phyloP scores from a whole-genome alignment of 1,140 invertebrate genomes.

The Ganaspis sp. region DNA sequence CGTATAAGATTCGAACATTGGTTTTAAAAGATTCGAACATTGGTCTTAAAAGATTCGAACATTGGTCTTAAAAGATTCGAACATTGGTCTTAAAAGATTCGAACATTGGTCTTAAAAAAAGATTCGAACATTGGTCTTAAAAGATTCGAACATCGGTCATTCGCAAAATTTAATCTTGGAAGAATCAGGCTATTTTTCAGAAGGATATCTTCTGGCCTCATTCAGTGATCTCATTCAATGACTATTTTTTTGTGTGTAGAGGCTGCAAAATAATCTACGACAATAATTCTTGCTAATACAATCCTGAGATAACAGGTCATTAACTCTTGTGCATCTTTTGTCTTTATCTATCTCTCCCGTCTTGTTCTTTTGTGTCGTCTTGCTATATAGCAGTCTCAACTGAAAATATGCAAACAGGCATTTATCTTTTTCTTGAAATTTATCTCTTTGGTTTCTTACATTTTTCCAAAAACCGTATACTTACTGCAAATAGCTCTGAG shows the following conservation, averaged over 20 bases:
- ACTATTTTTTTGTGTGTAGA: not conserved
- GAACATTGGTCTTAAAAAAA: too few species aligned
- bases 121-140: too few species aligned
- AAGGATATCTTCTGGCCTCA: not conserved
- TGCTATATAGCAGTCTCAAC: not conserved
- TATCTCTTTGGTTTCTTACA: not conserved
- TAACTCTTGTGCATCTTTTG: slow-evolving; percentile 69
- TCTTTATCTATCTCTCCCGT: slow-evolving; percentile 54
- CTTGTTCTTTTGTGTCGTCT: not conserved
- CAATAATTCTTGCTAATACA: slow-evolving; percentile 16
- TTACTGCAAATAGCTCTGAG: too few species aligned
- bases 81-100: too few species aligned
- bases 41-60: too few species aligned
- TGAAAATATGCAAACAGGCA: not conserved
- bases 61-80: too few species aligned
- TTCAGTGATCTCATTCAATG: not conserved
- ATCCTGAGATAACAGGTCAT: slow-evolving; percentile 67
- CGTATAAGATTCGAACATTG: too few species aligned
- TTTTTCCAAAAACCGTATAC: too few species aligned
- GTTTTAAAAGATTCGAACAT: too few species aligned
- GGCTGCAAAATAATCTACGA: not conserved
- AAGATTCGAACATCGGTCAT: not conserved
- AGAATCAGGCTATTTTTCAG: not conserved
- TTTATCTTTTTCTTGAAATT: not conserved
- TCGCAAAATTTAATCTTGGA: not conserved